Evolutionary conservation across 2,888 invertebrate genomes (phyloP).

Genomic region (Lepeophtheirus nordmannii): DNA sequence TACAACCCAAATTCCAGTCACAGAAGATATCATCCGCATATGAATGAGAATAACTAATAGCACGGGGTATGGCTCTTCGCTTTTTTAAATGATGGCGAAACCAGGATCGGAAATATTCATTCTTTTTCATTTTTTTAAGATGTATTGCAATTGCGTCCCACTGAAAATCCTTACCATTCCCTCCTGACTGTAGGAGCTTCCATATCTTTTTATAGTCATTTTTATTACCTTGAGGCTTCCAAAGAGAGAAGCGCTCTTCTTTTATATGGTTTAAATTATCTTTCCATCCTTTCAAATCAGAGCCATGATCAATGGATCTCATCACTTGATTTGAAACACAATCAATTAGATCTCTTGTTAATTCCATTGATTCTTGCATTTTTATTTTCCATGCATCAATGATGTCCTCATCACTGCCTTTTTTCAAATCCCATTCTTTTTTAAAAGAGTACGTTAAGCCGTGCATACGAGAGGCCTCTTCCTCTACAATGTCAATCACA

Average conservation of each 20-base stretch:
- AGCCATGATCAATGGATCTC: not conserved
- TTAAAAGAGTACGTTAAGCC: not conserved
- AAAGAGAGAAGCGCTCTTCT: not conserved
- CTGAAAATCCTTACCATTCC: not conserved
- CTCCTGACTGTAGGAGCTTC: slow-evolving; percentile 2
- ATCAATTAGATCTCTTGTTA: not conserved
- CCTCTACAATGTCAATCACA: not conserved
- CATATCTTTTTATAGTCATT: not conserved
- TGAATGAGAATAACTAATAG: not conserved
- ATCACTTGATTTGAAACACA: not conserved
- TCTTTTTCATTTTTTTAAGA: not conserved
- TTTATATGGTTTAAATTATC: not conserved
- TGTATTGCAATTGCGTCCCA: not conserved
- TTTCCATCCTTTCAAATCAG: not conserved
- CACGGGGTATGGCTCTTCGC: not conserved
- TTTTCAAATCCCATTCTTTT: not conserved
- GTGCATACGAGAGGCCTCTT: not conserved
- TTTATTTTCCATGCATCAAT: not conserved
- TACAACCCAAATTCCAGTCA: not conserved
- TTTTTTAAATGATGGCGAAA: not conserved
- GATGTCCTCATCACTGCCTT: not conserved
- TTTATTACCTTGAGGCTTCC: not conserved
- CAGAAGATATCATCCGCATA: not conserved
- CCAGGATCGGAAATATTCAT: slow-evolving; percentile 1
- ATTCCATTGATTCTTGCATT: not conserved